These are phyloP conservation scores for Fragum fragum DNA, from an alignment of 2,888 invertebrate genomes.

Conservation along the genomic window DNA sequence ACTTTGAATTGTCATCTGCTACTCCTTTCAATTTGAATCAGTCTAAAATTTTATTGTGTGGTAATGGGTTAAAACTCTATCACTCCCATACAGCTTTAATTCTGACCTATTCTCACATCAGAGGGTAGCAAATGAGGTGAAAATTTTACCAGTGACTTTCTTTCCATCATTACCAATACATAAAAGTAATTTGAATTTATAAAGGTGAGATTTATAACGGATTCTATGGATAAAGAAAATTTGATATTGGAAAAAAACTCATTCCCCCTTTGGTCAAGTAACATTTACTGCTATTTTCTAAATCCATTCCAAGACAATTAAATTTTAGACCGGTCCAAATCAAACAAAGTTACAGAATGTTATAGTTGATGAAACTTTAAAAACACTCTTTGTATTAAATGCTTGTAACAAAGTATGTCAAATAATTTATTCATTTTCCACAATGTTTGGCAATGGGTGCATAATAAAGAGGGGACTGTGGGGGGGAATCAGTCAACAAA, in stretches of 20 bases:
- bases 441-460: neutral
- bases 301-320: too few species aligned
- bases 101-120: neutral
- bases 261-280: neutral
- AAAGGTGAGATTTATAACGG: neutral
- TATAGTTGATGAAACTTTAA: neutral
- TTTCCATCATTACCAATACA: neutral
- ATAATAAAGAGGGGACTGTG: too few species aligned
- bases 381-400: neutral
- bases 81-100: too few species aligned
- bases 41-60: too few species aligned
- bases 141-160: neutral
- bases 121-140: neutral
- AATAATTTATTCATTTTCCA: slow-evolving; percentile 1
- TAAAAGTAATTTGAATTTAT: neutral
- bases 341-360: too few species aligned
- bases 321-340: too few species aligned
- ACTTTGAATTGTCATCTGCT: too few species aligned
- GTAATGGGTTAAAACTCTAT: too few species aligned
- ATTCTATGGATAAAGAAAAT: neutral
- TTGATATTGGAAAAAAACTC: neutral
- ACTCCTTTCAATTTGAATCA: too few species aligned
- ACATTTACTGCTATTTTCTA: too few species aligned
- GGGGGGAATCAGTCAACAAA: too few species aligned
- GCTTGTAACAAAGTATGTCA: neutral